phyloP scores from a whole-genome alignment of 2,113 vertebrate species.

The Lipophrys pholis region DNA sequence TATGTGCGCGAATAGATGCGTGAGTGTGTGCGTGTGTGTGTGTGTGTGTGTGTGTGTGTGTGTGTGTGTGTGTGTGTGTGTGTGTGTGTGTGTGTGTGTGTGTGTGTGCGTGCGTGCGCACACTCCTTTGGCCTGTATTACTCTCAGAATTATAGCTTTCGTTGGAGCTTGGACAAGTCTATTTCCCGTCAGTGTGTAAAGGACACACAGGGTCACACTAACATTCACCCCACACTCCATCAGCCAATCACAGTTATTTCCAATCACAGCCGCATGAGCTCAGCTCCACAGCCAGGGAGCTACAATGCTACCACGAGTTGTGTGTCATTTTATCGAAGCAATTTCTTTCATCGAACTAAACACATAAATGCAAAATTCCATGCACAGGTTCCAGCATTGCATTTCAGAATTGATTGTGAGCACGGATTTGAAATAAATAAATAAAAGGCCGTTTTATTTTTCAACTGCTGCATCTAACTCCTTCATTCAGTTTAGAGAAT shows the following conservation, averaged over 20 bases:
- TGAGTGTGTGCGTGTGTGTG: not conserved
- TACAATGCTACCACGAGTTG: constrained; percentile 39
- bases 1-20: not conserved
- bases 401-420: too few species aligned
- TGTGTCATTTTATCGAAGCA: constrained; percentile 9
- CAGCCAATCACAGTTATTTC: constrained; percentile 64
- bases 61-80: too few species aligned
- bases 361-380: not conserved
- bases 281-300: constrained; percentile 36
- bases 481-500: not conserved
- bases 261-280: constrained; percentile 56
- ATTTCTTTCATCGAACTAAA: constrained; percentile 29
- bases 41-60: too few species aligned
- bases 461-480: not conserved
- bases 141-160: constrained; percentile 78
- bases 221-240: constrained; percentile 75
- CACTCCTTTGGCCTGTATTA: constrained; percentile 59
- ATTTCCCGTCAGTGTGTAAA: constrained; percentile 77
- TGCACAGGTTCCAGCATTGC: too few species aligned
- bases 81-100: too few species aligned
- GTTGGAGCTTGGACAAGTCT: constrained; percentile 68
- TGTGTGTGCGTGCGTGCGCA: constrained; percentile 11
- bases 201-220: constrained; percentile 72
- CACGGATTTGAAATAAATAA: too few species aligned
- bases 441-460: not conserved